Base-by-base conservation (phyloP, 2,797 vertebrate species). In the Lithobates pipiens region DNA sequence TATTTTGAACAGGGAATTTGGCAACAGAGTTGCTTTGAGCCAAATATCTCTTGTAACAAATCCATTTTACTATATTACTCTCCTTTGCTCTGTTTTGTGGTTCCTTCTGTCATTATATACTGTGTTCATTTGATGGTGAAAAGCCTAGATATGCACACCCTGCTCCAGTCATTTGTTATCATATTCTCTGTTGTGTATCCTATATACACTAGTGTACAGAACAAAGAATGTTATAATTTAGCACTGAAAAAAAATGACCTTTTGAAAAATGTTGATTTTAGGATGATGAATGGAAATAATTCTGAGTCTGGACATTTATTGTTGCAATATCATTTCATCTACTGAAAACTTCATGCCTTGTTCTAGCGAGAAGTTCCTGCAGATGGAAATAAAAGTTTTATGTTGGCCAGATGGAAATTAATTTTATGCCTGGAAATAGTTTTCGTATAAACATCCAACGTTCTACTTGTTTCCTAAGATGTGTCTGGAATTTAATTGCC, bases 391-490 rank as follows among this genome's bases (percentile, higher is more conserved):
- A 86, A 69, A 86, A 70, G 84, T 69, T 81, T 76, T 76, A 63
- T 76, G 78, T 76, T 81, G 73, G 78, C 84, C 78, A 86, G 84
- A 76, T 82, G 78, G 78, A 86, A 86, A 86, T 86, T 76, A 82
- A 86, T 81, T 82, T 86, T 77, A 86, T 70, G 78, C 72, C 84
- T 86, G 84, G 84, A 86, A 86, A 81, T 86, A 86, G 84, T 81
- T 86, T 86, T 86, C 46, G 21, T 81, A 86, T 86, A 86, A 86
- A 86, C 78, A 86, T 86, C 84, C 84, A 86, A 86, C 25, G 68
- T 80, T 81, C 65, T 81, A 81, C 77, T 81, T 86, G 65, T 86
- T 86, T 86, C 84, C 77, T 86, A 61, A 81, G 70, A 85, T 75
- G 73, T 86, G 84, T 81, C 84, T 86, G 78, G 78, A 81, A 86